Conservation (phyloP, 2,797 vertebrate species). For the Coreius guichenoti region DNA sequence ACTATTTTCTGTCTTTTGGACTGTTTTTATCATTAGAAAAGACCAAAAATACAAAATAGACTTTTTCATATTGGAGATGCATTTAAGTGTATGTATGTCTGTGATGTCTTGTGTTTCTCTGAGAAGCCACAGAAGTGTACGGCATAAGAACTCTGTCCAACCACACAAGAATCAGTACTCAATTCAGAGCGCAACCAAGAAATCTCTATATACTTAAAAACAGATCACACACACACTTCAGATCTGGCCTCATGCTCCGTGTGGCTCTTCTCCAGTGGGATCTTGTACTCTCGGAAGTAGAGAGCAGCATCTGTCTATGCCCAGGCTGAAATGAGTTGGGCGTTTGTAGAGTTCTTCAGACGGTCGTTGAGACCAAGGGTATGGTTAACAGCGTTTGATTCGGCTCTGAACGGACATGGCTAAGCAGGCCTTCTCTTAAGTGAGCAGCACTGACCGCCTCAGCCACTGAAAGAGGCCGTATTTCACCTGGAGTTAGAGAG, state of each 20-base stretch:
- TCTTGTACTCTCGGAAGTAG: conserved; percentile 45
- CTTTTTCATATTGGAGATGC: background rate
- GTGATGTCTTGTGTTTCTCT: background rate
- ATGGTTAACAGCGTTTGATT: conserved; percentile 34
- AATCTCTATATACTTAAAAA: conserved; percentile 22
- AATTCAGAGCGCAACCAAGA: background rate
- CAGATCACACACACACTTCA: conserved; percentile 28
- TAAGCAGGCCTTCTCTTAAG: background rate
- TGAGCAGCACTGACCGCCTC: conserved; percentile 1
- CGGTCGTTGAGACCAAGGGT: conserved; percentile 31
- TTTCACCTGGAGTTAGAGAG: conserved; percentile 6
- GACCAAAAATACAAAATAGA: background rate
- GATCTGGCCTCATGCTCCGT: conserved; percentile 13
- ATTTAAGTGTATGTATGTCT: conserved; percentile 10
- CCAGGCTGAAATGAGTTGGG: conserved; percentile 40
- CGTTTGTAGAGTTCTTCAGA: conserved; percentile 46
- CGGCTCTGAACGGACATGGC: background rate
- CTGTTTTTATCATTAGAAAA: conserved; percentile 6
- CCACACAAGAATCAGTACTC: background rate
- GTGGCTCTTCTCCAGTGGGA: conserved; percentile 24
- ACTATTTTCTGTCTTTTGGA: background rate
- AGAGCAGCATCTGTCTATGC: conserved; percentile 34
- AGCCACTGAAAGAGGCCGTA: background rate
- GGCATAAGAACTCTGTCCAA: conserved; percentile 3
- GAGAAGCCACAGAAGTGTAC: background rate